Percentiles rank a stretch among this genome's conserved stretches.
phyloP scores from a whole-genome alignment of 30 jellyfish, hydroid and myxozoan genomes.

The Pelagia noctiluca region DNA sequence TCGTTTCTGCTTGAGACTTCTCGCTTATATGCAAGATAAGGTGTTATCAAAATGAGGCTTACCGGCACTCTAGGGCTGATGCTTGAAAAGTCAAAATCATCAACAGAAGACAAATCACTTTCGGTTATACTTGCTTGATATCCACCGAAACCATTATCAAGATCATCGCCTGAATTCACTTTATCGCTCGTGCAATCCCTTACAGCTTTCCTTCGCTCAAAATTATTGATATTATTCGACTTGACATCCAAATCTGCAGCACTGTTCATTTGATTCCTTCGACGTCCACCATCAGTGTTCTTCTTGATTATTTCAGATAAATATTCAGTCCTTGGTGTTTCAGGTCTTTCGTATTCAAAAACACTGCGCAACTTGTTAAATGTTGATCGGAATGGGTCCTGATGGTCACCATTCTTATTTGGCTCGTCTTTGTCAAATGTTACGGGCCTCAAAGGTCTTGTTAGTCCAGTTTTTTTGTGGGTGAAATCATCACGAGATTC shows the following conservation, averaged over 20 bases:
- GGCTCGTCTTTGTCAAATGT: neutral
- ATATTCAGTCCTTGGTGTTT: conserved; percentile 56
- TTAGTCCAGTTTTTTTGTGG: neutral
- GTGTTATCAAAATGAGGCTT: no score
- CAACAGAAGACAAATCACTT: conserved; percentile 60
- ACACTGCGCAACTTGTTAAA: conserved; percentile 60
- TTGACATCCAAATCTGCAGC: neutral
- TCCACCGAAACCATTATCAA: neutral
- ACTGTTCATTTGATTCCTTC: conserved; percentile 38
- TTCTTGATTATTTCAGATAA: conserved; percentile 60
- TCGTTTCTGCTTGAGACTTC: no score
- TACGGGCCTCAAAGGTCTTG: neutral
- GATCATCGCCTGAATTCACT: neutral
- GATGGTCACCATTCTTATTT: neutral
- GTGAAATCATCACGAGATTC: neutral
- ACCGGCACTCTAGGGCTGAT: conserved; percentile 36
- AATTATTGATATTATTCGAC: neutral
- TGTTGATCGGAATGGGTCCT: conserved; percentile 5
- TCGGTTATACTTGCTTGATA: conserved; percentile 32
- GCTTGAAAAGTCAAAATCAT: conserved; percentile 72
- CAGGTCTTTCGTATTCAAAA: conserved; percentile 48
- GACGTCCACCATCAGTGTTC: conserved; percentile 47
- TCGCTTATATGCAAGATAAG: no score
- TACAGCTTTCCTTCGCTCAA: neutral
- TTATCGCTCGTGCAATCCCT: neutral